Evolutionary conservation across 2,113 vertebrate genomes (phyloP), one percentile per base, ranked within the genome.

Genomic region (Rattus rattus): DNA sequence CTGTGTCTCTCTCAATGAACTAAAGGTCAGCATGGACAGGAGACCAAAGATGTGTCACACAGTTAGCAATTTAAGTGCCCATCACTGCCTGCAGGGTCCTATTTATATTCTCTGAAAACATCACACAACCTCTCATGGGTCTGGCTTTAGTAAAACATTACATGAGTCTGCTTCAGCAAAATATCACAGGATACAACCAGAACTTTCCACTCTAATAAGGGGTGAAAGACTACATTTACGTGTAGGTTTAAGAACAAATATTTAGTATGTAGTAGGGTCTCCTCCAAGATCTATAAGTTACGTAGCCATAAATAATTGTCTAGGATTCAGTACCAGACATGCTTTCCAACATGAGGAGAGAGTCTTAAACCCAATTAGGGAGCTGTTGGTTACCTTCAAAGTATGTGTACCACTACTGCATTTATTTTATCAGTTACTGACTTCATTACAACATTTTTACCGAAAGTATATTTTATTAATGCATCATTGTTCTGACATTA

Each of bases 371-470:
- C 67, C 30, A 69, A 39, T 39, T 72, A 72, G 36, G 70, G 70
- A 39, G 70, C 36, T 72, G 17, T 72, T 72, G 36, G 7, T 19
- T 72, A 72, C 17, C 70, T n/a, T n/a, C 70, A n/a, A 72, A 72
- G 7, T 19, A 19, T 9, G 39, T 72, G 36, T n/a, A 3, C 16
- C 69, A 72, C 17, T 19, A 72, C 69, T 72, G 36, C 36, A n/a
- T n/a, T n/a, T 72, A 2, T 22, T 1, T 80, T 39, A 52, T 11
- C 65, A 94, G 47, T 88, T 88, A 79, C 19, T 14, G n/a, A n/a
- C 89, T 95, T 95, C 72, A 76, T 73, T 61, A 30, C 4, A 96
- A 93, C 9, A 85, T 97, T 79, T 73, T 94, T 8, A 91, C 59
- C 56, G 1, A 36, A 92, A 96, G 90, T 2, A 36, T 90, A 43